phyloP scores from a whole-genome alignment of 1,140 invertebrate species.

The Littorina saxatilis region DNA sequence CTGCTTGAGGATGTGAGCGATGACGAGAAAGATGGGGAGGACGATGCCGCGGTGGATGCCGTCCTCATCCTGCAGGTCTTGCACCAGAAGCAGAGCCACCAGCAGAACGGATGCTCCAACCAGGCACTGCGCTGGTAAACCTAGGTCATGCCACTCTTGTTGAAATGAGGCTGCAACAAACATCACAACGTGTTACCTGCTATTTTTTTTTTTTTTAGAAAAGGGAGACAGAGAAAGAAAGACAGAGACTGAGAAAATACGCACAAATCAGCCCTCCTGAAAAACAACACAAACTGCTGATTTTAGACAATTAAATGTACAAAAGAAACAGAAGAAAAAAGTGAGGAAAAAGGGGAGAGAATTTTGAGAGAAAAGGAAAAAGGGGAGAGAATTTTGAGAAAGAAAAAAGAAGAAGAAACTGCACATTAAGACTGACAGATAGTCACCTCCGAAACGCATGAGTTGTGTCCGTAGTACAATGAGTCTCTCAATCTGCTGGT shows the following conservation, averaged over 20 bases:
- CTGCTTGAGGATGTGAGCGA: not conserved
- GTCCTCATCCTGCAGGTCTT: not conserved
- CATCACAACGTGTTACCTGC: not conserved
- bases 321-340: not conserved
- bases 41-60: constrained; percentile 28
- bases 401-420: not conserved
- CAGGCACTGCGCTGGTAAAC: not conserved
- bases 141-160: constrained; percentile 24
- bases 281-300: not conserved
- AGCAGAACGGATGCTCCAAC: constrained; percentile 8
- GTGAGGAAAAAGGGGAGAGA: not conserved
- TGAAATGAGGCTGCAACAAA: not conserved
- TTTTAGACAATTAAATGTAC: no score
- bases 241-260: not conserved
- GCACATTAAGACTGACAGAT: no score
- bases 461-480: not conserved
- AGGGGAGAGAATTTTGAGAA: not conserved
- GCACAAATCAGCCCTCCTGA: not conserved
- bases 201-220: no score
- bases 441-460: not conserved
- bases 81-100: not conserved
- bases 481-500: not conserved
- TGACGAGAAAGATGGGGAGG: not conserved
- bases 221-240: not conserved
- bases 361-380: not conserved